These are phyloP conservation scores for Schlechtendalia chinensis DNA, from an alignment of 1,140 invertebrate genomes.

Conservation along the genomic window DNA sequence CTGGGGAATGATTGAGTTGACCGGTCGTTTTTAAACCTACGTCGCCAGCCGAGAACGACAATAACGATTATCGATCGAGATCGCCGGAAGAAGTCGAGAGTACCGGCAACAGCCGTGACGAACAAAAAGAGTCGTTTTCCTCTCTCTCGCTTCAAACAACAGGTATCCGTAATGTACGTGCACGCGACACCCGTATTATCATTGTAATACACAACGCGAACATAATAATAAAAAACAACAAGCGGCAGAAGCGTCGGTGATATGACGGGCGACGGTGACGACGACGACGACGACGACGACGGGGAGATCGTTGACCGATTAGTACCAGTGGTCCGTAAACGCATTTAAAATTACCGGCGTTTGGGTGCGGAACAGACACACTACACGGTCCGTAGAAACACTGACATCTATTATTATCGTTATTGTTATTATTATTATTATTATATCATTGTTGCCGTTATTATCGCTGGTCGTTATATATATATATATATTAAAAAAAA, in stretches of 20 bases:
- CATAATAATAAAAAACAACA: constrained; percentile 20
- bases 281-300: not conserved
- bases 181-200: not conserved
- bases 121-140: not conserved
- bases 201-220: not conserved
- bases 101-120: too few species aligned
- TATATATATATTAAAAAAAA: not conserved
- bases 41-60: too few species aligned
- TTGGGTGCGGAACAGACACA: constrained; percentile 44
- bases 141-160: not conserved
- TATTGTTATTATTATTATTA: constrained; percentile 2
- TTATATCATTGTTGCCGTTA: constrained; percentile 14
- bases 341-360: constrained; percentile 49
- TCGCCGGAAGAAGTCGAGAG: not conserved
- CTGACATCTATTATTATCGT: constrained; percentile 14
- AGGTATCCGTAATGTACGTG: not conserved
- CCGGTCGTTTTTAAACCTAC: too few species aligned
- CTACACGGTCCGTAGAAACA: constrained; percentile 42
- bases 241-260: constrained; percentile 3
- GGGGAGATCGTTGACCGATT: constrained; percentile 47
- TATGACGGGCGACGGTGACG: not conserved
- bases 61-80: too few species aligned
- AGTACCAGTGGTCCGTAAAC: constrained; percentile 48
- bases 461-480: not conserved
- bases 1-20: too few species aligned